Evolutionary conservation across 2,113 vertebrate genomes (phyloP).

Genomic region (Callopanchax toddi): DNA sequence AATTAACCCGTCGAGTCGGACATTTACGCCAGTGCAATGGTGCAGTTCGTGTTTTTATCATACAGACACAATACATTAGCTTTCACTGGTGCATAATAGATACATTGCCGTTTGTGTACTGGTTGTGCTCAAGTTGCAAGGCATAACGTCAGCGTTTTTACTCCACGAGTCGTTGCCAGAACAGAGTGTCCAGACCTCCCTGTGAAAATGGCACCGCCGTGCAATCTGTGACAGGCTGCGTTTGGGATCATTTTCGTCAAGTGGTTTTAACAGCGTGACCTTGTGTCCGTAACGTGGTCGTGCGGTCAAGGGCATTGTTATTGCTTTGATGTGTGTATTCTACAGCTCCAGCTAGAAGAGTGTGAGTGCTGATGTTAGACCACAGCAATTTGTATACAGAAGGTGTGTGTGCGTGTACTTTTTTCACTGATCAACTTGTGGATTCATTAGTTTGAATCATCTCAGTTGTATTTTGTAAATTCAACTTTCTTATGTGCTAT

Average conservation of each 20-base stretch:
- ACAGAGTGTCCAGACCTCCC: conserved; percentile 22
- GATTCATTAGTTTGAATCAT: not conserved
- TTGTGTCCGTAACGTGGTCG: conserved; percentile 22
- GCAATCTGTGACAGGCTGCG: conserved; percentile 21
- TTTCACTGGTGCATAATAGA: not conserved
- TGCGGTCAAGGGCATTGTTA: conserved; percentile 27
- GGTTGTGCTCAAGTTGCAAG: conserved; percentile 30
- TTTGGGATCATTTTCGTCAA: conserved; percentile 20
- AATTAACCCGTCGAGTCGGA: not conserved
- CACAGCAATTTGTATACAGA: too few species aligned
- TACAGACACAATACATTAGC: not conserved
- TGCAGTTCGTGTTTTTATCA: not conserved
- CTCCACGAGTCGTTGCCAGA: conserved; percentile 16
- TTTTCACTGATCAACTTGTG: not conserved
- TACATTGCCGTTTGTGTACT: not conserved
- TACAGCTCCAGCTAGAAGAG: not conserved
- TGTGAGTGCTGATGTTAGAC: conserved; percentile 2
- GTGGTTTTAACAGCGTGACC: conserved; percentile 40
- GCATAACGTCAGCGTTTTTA: conserved; percentile 36
- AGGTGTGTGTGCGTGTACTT: not conserved
- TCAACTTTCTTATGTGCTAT: not conserved
- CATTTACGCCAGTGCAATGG: conserved; percentile 1
- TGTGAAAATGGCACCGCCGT: conserved; percentile 54
- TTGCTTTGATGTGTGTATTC: conserved; percentile 1
- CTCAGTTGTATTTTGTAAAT: conserved; percentile 1